Percentiles rank a stretch among this genome's conserved stretches.
Evolutionary conservation across 2,113 vertebrate species (phyloP).

Genomic region (Rafetus swinhoei): DNA sequence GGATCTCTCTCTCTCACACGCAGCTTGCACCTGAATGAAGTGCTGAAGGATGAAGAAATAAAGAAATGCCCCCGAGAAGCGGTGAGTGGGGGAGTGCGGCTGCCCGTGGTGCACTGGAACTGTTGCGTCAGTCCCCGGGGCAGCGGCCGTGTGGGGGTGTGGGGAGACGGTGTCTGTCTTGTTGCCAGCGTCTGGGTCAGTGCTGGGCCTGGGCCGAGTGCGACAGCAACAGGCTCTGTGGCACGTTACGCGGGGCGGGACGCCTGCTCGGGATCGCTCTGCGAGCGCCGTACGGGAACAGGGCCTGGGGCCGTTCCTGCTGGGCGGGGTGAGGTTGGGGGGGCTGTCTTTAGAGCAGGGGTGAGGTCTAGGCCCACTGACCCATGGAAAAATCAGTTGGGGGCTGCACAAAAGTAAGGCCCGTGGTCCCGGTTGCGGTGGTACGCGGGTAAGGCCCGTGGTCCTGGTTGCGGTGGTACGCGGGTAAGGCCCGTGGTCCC

Average conservation of each 20-base stretch:
- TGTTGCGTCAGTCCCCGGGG: not conserved
- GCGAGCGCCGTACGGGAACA: accelerated
- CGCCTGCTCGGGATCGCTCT: not conserved
- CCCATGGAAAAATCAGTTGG: too few species aligned
- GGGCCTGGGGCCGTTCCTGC: not conserved
- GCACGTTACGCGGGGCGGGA: too few species aligned
- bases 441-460: too few species aligned
- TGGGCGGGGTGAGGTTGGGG: too few species aligned
- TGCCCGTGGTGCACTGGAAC: not conserved
- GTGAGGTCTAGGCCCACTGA: too few species aligned
- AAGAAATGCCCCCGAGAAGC: constrained; percentile 76
- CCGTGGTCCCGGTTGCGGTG: too few species aligned
- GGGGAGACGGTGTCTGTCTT: not conserved
- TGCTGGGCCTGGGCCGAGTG: too few species aligned
- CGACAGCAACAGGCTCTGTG: not conserved
- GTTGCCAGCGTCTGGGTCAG: not conserved
- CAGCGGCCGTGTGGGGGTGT: too few species aligned
- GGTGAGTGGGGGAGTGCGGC: constrained; percentile 61
- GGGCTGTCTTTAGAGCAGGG: too few species aligned
- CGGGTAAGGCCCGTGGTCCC: too few species aligned
- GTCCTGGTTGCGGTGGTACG: too few species aligned
- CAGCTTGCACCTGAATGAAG: constrained; percentile 73
- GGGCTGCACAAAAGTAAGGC: too few species aligned
- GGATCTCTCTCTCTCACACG: constrained; percentile 45
- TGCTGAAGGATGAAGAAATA: constrained; percentile 75